A percentile compares a stretch with the other conserved stretches of the same genome.
Conservation (phyloP, 2,797 vertebrate species). For the Enteromius afrohamiltoni region DNA sequence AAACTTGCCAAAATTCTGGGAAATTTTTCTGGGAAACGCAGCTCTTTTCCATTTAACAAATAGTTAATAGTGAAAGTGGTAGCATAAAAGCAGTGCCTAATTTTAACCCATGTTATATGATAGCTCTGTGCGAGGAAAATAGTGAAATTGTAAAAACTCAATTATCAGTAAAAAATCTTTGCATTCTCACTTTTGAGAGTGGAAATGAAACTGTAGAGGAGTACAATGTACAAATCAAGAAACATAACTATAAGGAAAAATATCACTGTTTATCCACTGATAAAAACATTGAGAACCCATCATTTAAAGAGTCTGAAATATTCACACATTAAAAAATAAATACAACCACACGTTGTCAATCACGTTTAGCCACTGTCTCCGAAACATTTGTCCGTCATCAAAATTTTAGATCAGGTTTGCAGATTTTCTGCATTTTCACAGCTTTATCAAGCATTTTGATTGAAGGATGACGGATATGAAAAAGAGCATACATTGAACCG, state of each 20-base stretch:
- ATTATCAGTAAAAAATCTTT: neutral
- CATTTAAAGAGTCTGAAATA: no score
- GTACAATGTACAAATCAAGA: neutral
- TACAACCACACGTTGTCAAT: no score
- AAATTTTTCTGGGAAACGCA: neutral
- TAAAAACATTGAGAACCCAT: no score
- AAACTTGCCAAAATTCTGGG: neutral
- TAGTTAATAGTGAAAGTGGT: neutral
- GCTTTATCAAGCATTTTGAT: no score
- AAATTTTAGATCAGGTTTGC: no score
- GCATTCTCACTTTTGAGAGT: neutral
- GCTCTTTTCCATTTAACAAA: neutral
- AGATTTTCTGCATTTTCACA: no score
- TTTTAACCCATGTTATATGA: neutral
- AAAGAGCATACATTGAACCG: no score
- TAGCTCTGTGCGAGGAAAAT: neutral
- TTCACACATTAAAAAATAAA: no score
- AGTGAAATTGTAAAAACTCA: neutral
- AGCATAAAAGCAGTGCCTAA: neutral
- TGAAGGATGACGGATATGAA: no score
- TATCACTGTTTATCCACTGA: no score
- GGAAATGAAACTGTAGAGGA: neutral
- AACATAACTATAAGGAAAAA: neutral
- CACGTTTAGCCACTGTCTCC: no score
- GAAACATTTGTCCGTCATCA: no score